Percentiles rank a stretch among this genome's conserved stretches.
Evolutionary conservation across 2,888 invertebrate genomes (phyloP).

Genomic region (Drosophila parthenogenetica): DNA sequence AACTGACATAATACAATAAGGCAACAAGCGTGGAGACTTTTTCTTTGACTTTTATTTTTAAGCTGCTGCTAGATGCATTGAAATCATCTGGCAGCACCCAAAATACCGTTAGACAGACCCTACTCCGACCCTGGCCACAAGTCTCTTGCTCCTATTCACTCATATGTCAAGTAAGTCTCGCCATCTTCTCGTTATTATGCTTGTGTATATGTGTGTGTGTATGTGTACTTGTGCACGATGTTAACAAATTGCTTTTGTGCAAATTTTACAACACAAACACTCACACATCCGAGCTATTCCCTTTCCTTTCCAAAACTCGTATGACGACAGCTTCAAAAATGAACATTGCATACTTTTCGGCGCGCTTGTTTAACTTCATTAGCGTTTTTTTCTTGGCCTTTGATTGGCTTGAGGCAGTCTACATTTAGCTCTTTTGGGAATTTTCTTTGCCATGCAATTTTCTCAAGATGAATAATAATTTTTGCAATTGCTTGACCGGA

Average conservation of each 20-base stretch:
- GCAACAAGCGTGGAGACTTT: conserved; percentile 51
- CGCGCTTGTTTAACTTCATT: conserved; percentile 63
- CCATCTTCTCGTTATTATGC: conserved; percentile 12
- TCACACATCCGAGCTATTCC: conserved; percentile 12
- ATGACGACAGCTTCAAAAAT: conserved; percentile 36
- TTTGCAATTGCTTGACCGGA: conserved; percentile 74
- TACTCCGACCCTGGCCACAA: not conserved
- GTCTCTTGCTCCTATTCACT: conserved; percentile 8
- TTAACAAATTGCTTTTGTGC: conserved; percentile 78
- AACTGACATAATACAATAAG: conserved; percentile 81
- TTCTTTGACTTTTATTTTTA: conserved; percentile 19
- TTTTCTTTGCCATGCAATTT: conserved; percentile 47
- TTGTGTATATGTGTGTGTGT: conserved; percentile 36
- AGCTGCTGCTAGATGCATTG: conserved; percentile 47
- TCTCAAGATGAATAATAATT: conserved; percentile 35
- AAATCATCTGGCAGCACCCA: conserved; percentile 44
- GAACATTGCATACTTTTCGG: conserved; percentile 48
- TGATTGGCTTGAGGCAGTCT: conserved; percentile 43
- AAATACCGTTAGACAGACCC: conserved; percentile 47
- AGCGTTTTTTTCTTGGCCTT: conserved; percentile 45
- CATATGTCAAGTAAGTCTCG: conserved; percentile 65
- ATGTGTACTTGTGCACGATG: conserved; percentile 42
- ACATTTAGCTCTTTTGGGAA: conserved; percentile 19
- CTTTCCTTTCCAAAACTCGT: not conserved
- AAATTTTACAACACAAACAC: conserved; percentile 68